phyloP scores from a whole-genome alignment of 2,113 vertebrate genomes.

The Pipra filicauda region DNA sequence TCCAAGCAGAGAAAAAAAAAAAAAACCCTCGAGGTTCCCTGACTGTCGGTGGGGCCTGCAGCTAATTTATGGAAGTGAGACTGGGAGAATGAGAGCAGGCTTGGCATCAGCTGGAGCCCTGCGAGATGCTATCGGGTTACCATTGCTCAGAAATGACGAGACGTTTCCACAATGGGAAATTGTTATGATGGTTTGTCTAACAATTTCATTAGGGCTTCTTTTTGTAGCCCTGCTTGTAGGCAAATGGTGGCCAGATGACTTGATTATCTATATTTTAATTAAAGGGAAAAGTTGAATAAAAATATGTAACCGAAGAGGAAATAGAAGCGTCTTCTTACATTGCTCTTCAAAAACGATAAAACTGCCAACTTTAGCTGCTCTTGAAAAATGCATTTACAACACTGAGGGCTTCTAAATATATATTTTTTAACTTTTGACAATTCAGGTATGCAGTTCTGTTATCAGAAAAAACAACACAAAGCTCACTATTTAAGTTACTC shows the following conservation, averaged over 20 bases:
- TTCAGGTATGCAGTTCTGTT: neutral
- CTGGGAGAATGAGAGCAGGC: slow-evolving; percentile 28
- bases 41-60: neutral
- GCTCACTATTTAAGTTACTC: neutral
- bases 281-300: neutral
- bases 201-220: neutral
- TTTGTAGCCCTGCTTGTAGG: neutral
- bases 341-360: neutral
- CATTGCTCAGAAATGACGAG: slow-evolving; percentile 33
- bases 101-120: slow-evolving; percentile 23
- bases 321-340: neutral
- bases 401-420: neutral
- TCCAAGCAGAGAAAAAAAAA: neutral
- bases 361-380: neutral
- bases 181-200: neutral
- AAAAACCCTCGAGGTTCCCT: neutral
- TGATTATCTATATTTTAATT: neutral
- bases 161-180: slow-evolving; percentile 39
- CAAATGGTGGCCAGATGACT: neutral
- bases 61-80: slow-evolving; percentile 27
- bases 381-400: neutral
- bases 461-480: neutral
- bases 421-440: neutral
- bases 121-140: slow-evolving; percentile 17
- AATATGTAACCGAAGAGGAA: neutral